Evolutionary conservation across 1,140 invertebrate genomes (phyloP).

Genomic region (Acromyrmex echinatior): DNA sequence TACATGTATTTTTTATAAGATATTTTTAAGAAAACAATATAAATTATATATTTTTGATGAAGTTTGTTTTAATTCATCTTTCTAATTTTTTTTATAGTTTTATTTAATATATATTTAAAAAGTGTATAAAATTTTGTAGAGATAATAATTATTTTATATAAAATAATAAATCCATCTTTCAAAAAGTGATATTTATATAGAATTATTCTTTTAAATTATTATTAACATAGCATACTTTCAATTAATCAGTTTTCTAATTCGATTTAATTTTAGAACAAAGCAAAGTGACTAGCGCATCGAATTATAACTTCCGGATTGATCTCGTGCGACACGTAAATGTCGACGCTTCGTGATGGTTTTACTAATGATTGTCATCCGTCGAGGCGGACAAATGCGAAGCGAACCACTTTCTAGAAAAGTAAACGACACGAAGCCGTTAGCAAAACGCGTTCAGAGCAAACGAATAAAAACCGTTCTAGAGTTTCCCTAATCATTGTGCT

Average conservation of each 20-base stretch:
- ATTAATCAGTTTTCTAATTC: conserved; percentile 2
- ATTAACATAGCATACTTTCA: neutral
- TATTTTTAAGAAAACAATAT: no score
- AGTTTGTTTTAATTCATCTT: no score
- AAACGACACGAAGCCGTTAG: conserved; percentile 9
- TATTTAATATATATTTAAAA: no score
- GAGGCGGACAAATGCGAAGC: conserved; percentile 11
- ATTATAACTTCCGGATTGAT: conserved; percentile 46
- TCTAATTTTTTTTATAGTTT: no score
- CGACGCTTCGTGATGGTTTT: conserved; percentile 37
- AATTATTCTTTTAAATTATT: neutral
- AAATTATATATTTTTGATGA: no score
- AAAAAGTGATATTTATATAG: neutral
- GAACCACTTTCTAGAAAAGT: conserved; percentile 58
- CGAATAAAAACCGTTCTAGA: conserved; percentile 12
- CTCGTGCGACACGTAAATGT: conserved; percentile 26
- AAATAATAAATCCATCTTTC: neutral
- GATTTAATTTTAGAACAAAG: conserved; percentile 16
- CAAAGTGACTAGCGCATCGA: neutral
- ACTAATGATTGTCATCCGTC: conserved; percentile 24
- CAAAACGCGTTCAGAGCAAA: neutral
- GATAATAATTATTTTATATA: neutral
- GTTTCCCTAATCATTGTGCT: conserved; percentile 11
- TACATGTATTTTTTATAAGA: neutral
- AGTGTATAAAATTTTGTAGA: no score